Evolutionary conservation across 2,797 vertebrate genomes (phyloP).

Genomic region (Molossus alvarezi): DNA sequence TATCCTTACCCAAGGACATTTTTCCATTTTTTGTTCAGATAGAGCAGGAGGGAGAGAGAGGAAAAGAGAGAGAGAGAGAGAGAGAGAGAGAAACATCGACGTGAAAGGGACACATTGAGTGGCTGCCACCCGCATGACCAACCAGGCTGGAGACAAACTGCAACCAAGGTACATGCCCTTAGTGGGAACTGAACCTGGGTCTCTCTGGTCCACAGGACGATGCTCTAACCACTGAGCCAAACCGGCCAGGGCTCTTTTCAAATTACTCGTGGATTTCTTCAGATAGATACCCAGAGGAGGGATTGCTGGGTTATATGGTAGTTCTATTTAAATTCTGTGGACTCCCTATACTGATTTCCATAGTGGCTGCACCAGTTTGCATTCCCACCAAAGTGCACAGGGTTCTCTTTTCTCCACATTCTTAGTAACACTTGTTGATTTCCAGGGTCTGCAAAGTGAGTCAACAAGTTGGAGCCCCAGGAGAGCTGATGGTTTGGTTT

Average conservation of each 20-base stretch:
- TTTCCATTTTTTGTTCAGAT: too few relatives aligned
- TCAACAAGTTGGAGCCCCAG: not conserved
- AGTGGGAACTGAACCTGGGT: too few relatives aligned
- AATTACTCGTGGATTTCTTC: not conserved
- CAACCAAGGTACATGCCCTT: too few relatives aligned
- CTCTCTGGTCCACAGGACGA: too few relatives aligned
- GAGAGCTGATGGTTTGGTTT: not conserved
- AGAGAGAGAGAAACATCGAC: too few relatives aligned
- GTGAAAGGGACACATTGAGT: too few relatives aligned
- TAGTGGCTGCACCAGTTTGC: not conserved
- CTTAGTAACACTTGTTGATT: not conserved
- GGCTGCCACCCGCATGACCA: too few relatives aligned
- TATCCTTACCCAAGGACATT: too few relatives aligned
- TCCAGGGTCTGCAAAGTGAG: not conserved
- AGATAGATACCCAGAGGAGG: not conserved
- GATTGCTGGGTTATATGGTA: not conserved
- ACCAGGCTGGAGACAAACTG: too few relatives aligned
- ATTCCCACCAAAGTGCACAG: not conserved
- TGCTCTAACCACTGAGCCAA: too few relatives aligned
- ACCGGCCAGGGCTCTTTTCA: not conserved
- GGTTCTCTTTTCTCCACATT: not conserved
- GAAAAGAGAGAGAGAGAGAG: too few relatives aligned
- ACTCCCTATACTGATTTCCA: not conserved
- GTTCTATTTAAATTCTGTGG: not conserved
- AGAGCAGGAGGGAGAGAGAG: too few relatives aligned